Conservation (phyloP, 2,797 vertebrate genomes). For the Agapornis canus region DNA sequence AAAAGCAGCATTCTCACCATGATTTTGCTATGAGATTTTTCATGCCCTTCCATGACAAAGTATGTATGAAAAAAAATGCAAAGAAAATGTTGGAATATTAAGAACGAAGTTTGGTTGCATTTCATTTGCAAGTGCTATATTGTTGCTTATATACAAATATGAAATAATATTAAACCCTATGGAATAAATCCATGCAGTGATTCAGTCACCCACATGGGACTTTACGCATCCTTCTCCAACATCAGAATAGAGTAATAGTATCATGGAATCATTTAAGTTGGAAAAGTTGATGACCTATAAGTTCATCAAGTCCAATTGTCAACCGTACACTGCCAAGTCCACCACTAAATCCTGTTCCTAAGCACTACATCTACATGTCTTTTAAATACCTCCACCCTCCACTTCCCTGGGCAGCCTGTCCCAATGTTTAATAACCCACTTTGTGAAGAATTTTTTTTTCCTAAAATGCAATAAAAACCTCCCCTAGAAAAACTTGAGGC, state of each 20-base stretch:
- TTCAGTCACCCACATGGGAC: neutral
- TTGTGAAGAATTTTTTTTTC: neutral
- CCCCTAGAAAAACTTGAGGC: neutral
- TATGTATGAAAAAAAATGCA: neutral
- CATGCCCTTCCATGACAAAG: neutral
- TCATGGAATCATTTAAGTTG: neutral
- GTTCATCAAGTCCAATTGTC: neutral
- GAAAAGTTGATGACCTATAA: neutral
- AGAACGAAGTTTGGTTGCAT: neutral
- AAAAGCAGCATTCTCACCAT: neutral
- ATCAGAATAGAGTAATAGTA: neutral
- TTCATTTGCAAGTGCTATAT: neutral
- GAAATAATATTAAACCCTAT: neutral
- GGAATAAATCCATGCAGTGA: neutral
- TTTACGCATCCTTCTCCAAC: neutral
- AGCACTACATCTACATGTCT: neutral
- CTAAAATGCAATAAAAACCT: neutral
- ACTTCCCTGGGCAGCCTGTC: neutral
- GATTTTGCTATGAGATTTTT: neutral
- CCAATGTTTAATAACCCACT: neutral
- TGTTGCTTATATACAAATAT: neutral
- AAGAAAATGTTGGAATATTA: neutral
- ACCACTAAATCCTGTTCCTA: neutral
- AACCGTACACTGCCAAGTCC: neutral
- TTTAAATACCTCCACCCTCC: neutral